Conservation (phyloP, 2,888 invertebrate species). For the Tachina fera region DNA sequence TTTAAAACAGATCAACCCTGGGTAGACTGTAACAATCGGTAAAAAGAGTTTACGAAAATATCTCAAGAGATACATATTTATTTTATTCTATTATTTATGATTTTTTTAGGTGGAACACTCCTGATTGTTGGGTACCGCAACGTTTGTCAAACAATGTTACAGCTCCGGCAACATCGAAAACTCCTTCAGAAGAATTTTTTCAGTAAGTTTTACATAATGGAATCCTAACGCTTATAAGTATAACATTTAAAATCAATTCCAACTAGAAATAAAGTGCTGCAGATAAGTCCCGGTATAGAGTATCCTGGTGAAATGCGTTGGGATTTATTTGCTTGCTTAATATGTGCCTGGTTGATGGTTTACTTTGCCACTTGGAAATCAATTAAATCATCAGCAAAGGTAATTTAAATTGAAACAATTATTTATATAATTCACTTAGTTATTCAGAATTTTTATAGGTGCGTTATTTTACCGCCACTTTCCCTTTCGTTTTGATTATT, state of each 20-base stretch:
- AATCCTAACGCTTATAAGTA: not conserved
- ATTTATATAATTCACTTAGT: not conserved
- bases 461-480: constrained; percentile 95
- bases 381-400: constrained; percentile 95
- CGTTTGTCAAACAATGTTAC: constrained; percentile 85
- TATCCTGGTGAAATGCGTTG: constrained; percentile 91
- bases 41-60: not conserved
- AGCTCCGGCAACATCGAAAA: constrained; percentile 89
- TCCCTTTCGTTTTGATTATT: constrained; percentile 94
- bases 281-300: constrained; percentile 92
- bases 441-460: constrained; percentile 83
- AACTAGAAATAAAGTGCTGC: constrained; percentile 91
- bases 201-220: constrained; percentile 85
- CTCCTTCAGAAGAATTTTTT: constrained; percentile 96
- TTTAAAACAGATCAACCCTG: constrained; percentile 95
- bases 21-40: constrained; percentile 92
- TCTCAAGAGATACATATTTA: not conserved
- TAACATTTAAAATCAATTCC: not conserved
- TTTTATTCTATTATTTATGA: not conserved
- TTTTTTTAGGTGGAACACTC: constrained; percentile 87
- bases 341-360: constrained; percentile 96
- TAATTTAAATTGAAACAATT: constrained; percentile 55
- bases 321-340: constrained; percentile 94
- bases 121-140: constrained; percentile 91
- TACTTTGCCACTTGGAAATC: constrained; percentile 99